Evolutionary conservation across 2,797 vertebrate species (phyloP).

Genomic region (Sebastes jordani): DNA sequence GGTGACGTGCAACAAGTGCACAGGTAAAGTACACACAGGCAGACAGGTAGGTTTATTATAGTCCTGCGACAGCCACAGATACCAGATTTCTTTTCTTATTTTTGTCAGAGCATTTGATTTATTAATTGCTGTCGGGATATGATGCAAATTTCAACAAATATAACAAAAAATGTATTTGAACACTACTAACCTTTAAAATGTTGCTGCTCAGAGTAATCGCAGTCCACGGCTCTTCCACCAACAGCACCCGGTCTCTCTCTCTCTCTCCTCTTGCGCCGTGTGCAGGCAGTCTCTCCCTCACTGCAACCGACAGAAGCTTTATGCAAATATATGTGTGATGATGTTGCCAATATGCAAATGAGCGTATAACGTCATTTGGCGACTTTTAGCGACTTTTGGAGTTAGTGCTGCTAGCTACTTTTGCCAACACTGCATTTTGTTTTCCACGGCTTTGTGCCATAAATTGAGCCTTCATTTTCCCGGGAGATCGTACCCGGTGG

Average conservation of each 20-base stretch:
- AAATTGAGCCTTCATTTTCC: background rate
- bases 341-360: background rate
- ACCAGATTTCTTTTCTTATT: too few species aligned
- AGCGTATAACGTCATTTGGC: background rate
- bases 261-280: too few species aligned
- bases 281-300: too few species aligned
- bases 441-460: background rate
- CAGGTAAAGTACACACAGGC: too few species aligned
- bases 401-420: background rate
- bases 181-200: too few species aligned
- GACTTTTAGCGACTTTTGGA: background rate
- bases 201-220: background rate
- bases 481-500: too few species aligned
- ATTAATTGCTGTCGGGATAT: too few species aligned
- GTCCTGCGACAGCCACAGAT: accelerated
- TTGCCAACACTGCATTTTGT: background rate
- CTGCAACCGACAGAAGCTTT: too few species aligned
- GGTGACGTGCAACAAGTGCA: too few species aligned
- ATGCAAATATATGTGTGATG: background rate
- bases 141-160: too few species aligned
- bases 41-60: too few species aligned
- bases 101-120: too few species aligned
- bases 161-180: accelerated
- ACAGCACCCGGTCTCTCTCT: background rate
- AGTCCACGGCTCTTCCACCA: background rate